Conservation (phyloP, 1,140 invertebrate species). For the Drosophila quadrilineata region DNA sequence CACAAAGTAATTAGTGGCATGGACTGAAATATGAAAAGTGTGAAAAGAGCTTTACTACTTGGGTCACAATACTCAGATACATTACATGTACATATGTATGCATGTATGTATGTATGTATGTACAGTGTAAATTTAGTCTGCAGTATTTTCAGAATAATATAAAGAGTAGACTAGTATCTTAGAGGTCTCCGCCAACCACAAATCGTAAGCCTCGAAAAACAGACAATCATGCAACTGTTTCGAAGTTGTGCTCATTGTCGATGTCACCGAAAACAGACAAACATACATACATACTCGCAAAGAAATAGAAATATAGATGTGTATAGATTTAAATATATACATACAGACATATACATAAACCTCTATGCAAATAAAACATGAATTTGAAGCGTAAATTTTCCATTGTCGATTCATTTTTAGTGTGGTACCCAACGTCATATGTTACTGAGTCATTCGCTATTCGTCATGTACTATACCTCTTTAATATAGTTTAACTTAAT, state of each 20-base stretch:
- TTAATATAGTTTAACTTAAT: too few relatives aligned
- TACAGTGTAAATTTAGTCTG: constrained; percentile 12
- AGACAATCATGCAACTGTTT: constrained; percentile 19
- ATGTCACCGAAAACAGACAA: too few relatives aligned
- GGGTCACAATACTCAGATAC: constrained; percentile 2
- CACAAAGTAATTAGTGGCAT: constrained; percentile 68
- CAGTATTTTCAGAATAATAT: constrained; percentile 5
- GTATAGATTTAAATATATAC: too few relatives aligned
- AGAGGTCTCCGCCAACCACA: too few relatives aligned
- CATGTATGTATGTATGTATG: too few relatives aligned
- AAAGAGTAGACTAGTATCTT: too few relatives aligned
- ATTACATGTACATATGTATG: background rate
- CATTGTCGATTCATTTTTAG: constrained; percentile 25
- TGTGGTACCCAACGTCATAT: too few relatives aligned
- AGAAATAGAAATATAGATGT: too few relatives aligned
- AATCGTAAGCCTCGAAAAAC: background rate
- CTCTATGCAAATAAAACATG: constrained; percentile 6
- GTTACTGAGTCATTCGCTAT: too few relatives aligned
- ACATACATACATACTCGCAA: too few relatives aligned
- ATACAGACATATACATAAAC: background rate
- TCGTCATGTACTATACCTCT: too few relatives aligned
- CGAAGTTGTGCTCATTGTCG: background rate
- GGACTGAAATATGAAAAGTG: constrained; percentile 11
- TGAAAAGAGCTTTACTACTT: constrained; percentile 17
- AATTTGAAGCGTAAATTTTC: constrained; percentile 42